Evolutionary conservation across 2,797 vertebrate species (phyloP), one percentile per base, ranked within the genome.

Genomic region (Halcyon chelicuti): DNA sequence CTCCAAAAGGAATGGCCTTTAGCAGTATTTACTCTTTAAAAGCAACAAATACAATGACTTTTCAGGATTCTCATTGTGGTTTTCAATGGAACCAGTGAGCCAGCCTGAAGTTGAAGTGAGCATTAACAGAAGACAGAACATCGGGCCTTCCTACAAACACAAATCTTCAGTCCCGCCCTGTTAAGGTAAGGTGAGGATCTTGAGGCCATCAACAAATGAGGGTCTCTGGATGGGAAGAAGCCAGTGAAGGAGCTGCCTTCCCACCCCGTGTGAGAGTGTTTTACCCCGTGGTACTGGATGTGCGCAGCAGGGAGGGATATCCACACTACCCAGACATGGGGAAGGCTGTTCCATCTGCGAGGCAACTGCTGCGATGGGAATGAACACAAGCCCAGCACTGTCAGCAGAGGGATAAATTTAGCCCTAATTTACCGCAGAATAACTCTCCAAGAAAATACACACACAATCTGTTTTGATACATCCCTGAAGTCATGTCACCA

Each of bases 401-500:
- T 90, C 88, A 95, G 88, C 74, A 85, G 57, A 87, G 28, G 47
- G 77, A 93, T 96, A 95, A 92, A 90, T 88, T 93, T 95, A 95
- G 93, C 88, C 72, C 86, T 93, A 92, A 97, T 95, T 95, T 92
- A 82, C 86, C 92, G 77, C 86, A 87, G 88, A 94, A 62, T 85
- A 92, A 92, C 35, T 71, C 86, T 91, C 86, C 92, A 95, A 63
- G 87, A 93, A 95, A 94, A 94, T 2, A n/a, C 61, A 90, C 42
- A 71, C 47, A 74, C 83, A 85, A 79, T 95, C 93, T 95, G 90
- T 94, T 95, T 90, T 95, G 90, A 94, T 96, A 92, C 57, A 92
- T 92, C 93, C 88, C 95, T 85, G 90, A 93, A 97, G 93, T 92
- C 92, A 81, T 68, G 86, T 88, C 74, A 94, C 90, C 88, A 85